phyloP scores from a whole-genome alignment of 2,797 vertebrate genomes.

The Gallirallus australis region DNA sequence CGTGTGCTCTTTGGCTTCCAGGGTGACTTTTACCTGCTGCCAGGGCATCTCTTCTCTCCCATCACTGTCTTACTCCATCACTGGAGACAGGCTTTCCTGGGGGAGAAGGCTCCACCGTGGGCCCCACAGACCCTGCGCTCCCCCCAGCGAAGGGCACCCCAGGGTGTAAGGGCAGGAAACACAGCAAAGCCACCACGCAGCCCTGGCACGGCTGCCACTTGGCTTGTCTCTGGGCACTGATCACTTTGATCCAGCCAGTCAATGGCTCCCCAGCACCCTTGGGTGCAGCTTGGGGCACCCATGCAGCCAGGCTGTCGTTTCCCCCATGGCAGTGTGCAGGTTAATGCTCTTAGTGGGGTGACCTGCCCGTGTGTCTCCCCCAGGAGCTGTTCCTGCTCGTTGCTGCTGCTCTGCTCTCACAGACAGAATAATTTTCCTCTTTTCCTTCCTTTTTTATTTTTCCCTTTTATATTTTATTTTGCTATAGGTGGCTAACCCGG shows the following conservation, averaged over 20 bases:
- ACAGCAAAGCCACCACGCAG: fast-evolving
- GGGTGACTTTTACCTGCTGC: fast-evolving
- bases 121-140: neutral
- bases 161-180: fast-evolving
- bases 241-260: neutral
- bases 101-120: fast-evolving
- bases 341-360: too few relatives aligned
- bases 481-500: neutral
- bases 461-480: neutral
- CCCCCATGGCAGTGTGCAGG: too few relatives aligned
- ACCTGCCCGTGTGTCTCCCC: too few relatives aligned
- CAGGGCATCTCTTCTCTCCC: neutral
- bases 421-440: neutral
- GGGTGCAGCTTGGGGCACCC: neutral
- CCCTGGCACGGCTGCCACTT: neutral
- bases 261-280: neutral
- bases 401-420: too few relatives aligned
- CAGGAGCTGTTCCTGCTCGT: too few relatives aligned
- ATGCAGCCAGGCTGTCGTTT: too few relatives aligned
- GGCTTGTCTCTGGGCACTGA: neutral
- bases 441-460: neutral
- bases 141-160: neutral
- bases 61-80: neutral
- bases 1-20: fast-evolving
- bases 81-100: too few relatives aligned